These are phyloP conservation scores for Ascaphus truei DNA, from an alignment of 2,113 vertebrate genomes.

Conservation along the genomic window DNA sequence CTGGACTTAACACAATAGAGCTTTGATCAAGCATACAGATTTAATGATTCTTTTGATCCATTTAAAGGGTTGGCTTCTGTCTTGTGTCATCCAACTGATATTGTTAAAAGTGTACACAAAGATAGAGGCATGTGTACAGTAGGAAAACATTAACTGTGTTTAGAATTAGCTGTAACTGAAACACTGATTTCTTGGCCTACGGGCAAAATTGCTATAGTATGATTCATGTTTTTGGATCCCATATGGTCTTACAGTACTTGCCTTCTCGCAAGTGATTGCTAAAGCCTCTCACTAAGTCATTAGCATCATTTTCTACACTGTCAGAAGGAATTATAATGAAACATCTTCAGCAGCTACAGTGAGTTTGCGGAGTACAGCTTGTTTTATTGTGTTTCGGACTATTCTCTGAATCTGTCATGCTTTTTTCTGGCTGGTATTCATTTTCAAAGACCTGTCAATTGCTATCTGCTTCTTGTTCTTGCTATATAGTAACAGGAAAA, in stretches of 20 bases:
- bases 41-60: no score
- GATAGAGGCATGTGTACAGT: constrained; percentile 44
- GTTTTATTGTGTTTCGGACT: neutral
- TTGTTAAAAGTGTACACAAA: no score
- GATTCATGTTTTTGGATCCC: constrained; percentile 54
- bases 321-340: constrained; percentile 44
- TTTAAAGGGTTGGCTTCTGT: no score
- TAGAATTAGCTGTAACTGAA: constrained; percentile 57
- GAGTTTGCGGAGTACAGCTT: neutral
- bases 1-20: no score
- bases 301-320: constrained; percentile 56
- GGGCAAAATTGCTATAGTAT: constrained; percentile 57
- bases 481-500: no score
- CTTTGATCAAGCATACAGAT: no score
- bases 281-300: constrained; percentile 50
- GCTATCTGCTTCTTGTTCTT: no score
- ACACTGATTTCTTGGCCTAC: constrained; percentile 59
- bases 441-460: no score
- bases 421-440: no score
- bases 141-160: constrained; percentile 57
- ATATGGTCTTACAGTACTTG: constrained; percentile 50
- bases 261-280: constrained; percentile 48
- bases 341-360: constrained; percentile 46
- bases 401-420: no score
- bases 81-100: no score